Base-by-base conservation (phyloP, 2,797 vertebrate species). In the Pangasius krempfi region DNA sequence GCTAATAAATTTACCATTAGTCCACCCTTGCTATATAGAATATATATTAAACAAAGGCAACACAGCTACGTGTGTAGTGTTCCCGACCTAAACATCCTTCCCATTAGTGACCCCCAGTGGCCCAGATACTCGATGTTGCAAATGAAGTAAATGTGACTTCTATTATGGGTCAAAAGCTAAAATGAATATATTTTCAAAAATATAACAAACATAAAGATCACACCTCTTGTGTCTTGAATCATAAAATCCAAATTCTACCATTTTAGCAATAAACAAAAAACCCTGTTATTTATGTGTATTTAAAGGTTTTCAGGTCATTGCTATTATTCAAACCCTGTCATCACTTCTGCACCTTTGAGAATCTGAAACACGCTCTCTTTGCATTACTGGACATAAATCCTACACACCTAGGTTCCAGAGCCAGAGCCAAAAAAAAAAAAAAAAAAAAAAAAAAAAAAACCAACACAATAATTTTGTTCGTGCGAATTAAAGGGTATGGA, bases 371-470 rank as follows among this genome's bases (percentile, higher is more conserved):
- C 44, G 18, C 37, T 90, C 85, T 88, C 44, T 47, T 37, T 83
- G 44, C 68, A 47, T 75, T 58, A 47, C 3, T 78, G 75, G 37
- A 83, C 33, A 81, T 88, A 82, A 89, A 87, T 89, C 78, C 88
- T 83, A 84, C 87, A 91, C 76, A 84, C 86, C 83, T 72, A 22
- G 60, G 56, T 81, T 87, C 16, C 78, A 86, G 58, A 87, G 33
- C 58, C 52, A 27, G 37, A 7, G 62, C 60, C 33, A 70, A 75
- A 78, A 88, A 60, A 54, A 30, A 52, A 47, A 70, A 7, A 10
- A 44, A 4, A 40, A 40, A 70, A 20, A 50, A 33, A 79, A 60
- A 82, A n/a, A n/a, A n/a, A n/a, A n/a, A n/a, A n/a, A n/a, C n/a
- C n/a, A n/a, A n/a, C n/a, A n/a, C n/a, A n/a, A n/a, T n/a, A n/a